Evolutionary conservation across 2,113 vertebrate genomes (phyloP).

Genomic region (Fregata magnificens): DNA sequence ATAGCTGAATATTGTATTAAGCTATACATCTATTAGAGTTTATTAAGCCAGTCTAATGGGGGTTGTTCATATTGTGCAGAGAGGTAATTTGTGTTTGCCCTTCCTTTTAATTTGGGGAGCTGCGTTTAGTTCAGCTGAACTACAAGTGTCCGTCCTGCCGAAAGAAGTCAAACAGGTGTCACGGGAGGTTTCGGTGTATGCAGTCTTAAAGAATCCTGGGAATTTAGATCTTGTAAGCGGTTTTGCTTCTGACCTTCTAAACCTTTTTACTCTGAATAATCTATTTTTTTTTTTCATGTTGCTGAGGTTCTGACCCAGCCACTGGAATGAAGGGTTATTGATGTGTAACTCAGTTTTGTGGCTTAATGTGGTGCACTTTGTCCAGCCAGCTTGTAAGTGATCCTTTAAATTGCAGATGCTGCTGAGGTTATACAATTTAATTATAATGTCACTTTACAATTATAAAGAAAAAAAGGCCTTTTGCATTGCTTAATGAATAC

Average conservation of each 20-base stretch:
- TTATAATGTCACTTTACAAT: slow-evolving; percentile 79
- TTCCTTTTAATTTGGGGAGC: slow-evolving; percentile 54
- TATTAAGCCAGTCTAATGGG: slow-evolving; percentile 78
- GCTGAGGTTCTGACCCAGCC: slow-evolving; percentile 59
- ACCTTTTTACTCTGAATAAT: slow-evolving; percentile 45
- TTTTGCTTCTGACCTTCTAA: slow-evolving; percentile 54
- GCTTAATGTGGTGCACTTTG: slow-evolving; percentile 68
- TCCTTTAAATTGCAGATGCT: slow-evolving; percentile 72
- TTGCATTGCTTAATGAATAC: slow-evolving; percentile 75
- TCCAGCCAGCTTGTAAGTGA: slow-evolving; percentile 71
- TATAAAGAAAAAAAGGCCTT: slow-evolving; percentile 73
- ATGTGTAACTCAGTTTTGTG: slow-evolving; percentile 61
- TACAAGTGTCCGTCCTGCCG: neutral
- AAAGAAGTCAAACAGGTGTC: slow-evolving; percentile 55
- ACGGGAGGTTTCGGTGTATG: neutral
- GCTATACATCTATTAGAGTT: slow-evolving; percentile 77
- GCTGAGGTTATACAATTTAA: slow-evolving; percentile 74
- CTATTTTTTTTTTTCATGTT: neutral
- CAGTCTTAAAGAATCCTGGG: neutral
- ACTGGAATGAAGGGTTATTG: slow-evolving; percentile 57
- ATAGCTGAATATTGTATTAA: slow-evolving; percentile 81
- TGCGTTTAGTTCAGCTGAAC: neutral
- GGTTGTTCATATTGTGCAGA: slow-evolving; percentile 57
- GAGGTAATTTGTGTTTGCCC: slow-evolving; percentile 65
- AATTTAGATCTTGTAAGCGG: slow-evolving; percentile 13